These are phyloP conservation scores for Oryzias javanicus DNA, from an alignment of 2,113 vertebrate genomes.

Conservation along the genomic window DNA sequence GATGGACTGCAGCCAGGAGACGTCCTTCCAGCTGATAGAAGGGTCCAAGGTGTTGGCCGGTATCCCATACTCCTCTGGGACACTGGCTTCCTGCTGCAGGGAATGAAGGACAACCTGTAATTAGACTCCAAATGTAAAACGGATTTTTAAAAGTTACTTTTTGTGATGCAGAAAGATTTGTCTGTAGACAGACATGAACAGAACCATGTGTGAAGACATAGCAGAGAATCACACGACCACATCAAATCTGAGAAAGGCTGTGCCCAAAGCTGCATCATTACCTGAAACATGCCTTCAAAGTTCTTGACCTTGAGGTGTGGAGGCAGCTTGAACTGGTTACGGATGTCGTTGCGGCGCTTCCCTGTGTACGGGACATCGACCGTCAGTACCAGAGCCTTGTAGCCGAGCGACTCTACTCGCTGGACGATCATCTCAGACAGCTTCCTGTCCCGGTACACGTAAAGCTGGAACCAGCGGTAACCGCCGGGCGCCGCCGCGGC, in stretches of 20 bases:
- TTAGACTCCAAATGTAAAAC: not conserved
- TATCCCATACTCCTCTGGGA: constrained; percentile 69
- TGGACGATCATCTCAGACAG: constrained; percentile 84
- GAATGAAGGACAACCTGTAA: not conserved
- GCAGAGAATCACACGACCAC: too few species aligned
- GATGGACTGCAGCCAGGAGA: constrained; percentile 86
- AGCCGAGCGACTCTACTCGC: constrained; percentile 81
- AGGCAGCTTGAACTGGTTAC: constrained; percentile 85
- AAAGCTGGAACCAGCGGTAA: constrained; percentile 93
- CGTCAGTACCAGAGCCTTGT: constrained; percentile 90
- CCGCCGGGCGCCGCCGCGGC: constrained; percentile 75
- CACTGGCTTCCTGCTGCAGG: constrained; percentile 68
- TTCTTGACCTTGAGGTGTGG: constrained; percentile 85
- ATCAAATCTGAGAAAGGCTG: too few species aligned
- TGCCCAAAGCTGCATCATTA: constrained; percentile 42
- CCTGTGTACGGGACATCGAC: constrained; percentile 84
- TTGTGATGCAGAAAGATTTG: too few species aligned
- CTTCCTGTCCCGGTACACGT: constrained; percentile 83
- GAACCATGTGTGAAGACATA: too few species aligned
- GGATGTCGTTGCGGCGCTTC: constrained; percentile 84
- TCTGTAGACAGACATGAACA: too few species aligned
- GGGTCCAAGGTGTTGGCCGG: constrained; percentile 81
- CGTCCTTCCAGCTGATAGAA: constrained; percentile 88
- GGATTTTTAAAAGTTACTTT: too few species aligned
- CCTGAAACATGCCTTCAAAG: constrained; percentile 83